A percentile compares a stretch with the other conserved stretches of the same genome.
These are phyloP conservation scores for Gymnorhina tibicen DNA, from an alignment of 2,113 vertebrate genomes.

Conservation along the genomic window DNA sequence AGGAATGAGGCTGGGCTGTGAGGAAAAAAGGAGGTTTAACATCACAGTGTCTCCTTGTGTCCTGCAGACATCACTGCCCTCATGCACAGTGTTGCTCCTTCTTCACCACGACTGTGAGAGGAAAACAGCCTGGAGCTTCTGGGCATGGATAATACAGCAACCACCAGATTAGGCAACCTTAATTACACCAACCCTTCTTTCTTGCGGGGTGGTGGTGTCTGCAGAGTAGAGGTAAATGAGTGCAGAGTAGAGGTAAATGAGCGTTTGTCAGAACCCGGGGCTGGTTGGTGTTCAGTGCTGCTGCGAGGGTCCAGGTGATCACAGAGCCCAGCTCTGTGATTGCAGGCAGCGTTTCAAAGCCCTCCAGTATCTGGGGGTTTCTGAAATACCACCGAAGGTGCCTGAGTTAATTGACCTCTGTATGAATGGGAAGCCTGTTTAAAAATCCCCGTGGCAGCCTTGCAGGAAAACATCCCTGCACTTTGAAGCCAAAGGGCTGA, in stretches of 20 bases:
- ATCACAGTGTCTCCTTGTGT: slow-evolving; percentile 16
- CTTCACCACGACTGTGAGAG: not conserved
- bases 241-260: no score
- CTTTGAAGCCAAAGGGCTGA: slow-evolving; percentile 28
- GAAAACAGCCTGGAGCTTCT: not conserved
- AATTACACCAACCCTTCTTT: not conserved
- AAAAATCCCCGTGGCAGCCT: not conserved
- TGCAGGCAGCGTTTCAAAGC: slow-evolving; percentile 4
- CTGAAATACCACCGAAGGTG: slow-evolving; percentile 44
- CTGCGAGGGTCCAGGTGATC: not conserved
- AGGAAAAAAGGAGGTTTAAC: not conserved
- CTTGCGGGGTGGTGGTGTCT: not conserved
- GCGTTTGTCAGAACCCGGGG: not conserved
- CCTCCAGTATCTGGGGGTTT: not conserved
- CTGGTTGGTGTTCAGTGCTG: not conserved
- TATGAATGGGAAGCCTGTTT: slow-evolving; percentile 46
- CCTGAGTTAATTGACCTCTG: slow-evolving; percentile 2
- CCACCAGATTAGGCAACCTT: not conserved
- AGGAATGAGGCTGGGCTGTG: not conserved
- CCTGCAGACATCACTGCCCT: not conserved
- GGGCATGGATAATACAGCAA: not conserved
- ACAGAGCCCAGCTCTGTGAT: slow-evolving; percentile 20
- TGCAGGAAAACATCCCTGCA: not conserved
- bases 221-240: not conserved
- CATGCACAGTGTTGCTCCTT: not conserved